Evolutionary conservation across 92 coral and sea anemone genomes (phyloP).

Genomic region (Paragorgia papillata): DNA sequence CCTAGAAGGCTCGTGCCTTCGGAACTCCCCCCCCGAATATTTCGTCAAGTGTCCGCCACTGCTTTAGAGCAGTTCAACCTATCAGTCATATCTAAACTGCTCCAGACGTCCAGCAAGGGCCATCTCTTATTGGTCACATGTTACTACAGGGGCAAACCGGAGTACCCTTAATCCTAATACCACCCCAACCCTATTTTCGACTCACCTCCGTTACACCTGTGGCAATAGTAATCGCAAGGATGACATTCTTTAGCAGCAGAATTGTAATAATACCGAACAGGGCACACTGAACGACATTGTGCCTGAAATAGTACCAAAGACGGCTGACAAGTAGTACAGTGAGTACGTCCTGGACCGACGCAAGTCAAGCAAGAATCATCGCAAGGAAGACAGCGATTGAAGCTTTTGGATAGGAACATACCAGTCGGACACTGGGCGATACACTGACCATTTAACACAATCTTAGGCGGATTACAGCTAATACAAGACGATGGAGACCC

Average conservation of each 20-base stretch:
- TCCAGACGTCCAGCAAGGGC: too few relatives aligned
- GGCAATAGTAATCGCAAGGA: slow-evolving; percentile 90
- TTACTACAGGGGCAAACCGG: too few relatives aligned
- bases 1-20: too few relatives aligned
- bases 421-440: slow-evolving; percentile 78
- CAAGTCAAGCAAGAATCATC: slow-evolving; percentile 79
- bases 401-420: slow-evolving; percentile 53
- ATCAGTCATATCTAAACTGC: too few relatives aligned
- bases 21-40: too few relatives aligned
- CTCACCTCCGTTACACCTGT: slow-evolving; percentile 80
- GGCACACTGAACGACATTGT: slow-evolving; percentile 74
- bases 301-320: slow-evolving; percentile 64
- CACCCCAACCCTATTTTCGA: too few relatives aligned
- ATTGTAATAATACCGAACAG: slow-evolving; percentile 73
- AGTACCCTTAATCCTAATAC: too few relatives aligned
- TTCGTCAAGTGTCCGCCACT: too few relatives aligned
- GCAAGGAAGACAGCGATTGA: slow-evolving; percentile 71
- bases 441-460: slow-evolving; percentile 65
- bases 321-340: slow-evolving; percentile 70
- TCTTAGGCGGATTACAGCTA: slow-evolving; percentile 59
- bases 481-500: slow-evolving; percentile 61
- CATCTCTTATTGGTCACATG: too few relatives aligned
- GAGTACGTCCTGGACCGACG: slow-evolving; percentile 69
- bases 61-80: too few relatives aligned
- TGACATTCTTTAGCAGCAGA: slow-evolving; percentile 66